phyloP scores from a whole-genome alignment of 2,113 vertebrate genomes.

The Microtus ochrogaster region DNA sequence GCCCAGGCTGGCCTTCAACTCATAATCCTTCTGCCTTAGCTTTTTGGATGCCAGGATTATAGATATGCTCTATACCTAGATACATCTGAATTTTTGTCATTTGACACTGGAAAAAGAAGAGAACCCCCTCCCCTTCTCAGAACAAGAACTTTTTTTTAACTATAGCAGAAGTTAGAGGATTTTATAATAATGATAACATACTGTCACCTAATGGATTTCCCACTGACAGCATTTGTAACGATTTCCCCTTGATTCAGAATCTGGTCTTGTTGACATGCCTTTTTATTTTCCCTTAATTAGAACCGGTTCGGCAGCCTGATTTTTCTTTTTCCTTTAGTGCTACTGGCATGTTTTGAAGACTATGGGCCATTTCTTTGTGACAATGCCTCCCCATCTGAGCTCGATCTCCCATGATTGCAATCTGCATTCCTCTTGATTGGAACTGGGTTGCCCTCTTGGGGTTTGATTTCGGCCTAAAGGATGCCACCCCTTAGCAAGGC shows the following conservation, averaged over 20 bases:
- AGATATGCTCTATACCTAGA: not conserved
- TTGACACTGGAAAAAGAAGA: not conserved
- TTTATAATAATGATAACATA: not conserved
- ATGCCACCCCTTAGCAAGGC: not conserved
- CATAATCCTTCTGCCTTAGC: not conserved
- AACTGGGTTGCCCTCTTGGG: not conserved
- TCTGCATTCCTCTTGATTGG: not conserved
- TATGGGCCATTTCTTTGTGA: not conserved
- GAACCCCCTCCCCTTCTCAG: too few relatives aligned
- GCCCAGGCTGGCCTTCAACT: too few relatives aligned
- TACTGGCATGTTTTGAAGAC: not conserved
- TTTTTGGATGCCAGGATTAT: not conserved
- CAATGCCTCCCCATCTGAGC: not conserved
- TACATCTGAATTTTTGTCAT: not conserved
- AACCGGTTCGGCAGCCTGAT: not conserved
- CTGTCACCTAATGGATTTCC: not conserved
- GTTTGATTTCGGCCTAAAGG: not conserved
- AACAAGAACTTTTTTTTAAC: not conserved
- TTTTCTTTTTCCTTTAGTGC: not conserved
- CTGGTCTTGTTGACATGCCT: not conserved
- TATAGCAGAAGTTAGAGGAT: not conserved
- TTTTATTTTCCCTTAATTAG: not conserved
- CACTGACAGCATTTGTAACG: not conserved
- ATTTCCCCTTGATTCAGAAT: not conserved
- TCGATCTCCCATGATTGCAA: not conserved